Evolutionary conservation across 53 echinoderm and acorn worm genomes (phyloP), one percentile per base, ranked within the genome.

Genomic region (Echinarachnius parma): DNA sequence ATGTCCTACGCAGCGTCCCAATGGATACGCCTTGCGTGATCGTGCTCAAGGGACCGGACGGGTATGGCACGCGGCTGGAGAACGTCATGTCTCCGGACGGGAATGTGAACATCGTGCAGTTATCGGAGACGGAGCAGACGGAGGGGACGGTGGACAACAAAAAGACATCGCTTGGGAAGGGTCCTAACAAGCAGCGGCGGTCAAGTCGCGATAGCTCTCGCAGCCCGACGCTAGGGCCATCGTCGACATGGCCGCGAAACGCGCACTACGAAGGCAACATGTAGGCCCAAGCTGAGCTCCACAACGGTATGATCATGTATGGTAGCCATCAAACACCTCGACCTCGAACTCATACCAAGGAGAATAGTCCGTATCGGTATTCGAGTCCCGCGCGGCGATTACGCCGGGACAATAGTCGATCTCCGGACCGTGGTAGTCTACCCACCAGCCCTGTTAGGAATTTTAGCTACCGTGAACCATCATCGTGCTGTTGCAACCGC

Each of bases 21-120:
- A 87, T 91, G 87, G 96, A 90, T 45, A 84, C 96, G 3, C 87
- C 96, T 14, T 91, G 91, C 30, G 90, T 95, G 14, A 66, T 95
- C 9, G 96, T 95, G 5, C 70, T 95, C 60, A 75, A 90, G 23
- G 96, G 91, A 34, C 96, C 96, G 3, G 96, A 95, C 11, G 91
- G 91, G 1, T 95, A 83, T 35, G 81, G 80, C 24, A 91, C 96
- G 11, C 87, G 90, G 21, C 58, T 95, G 25, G 96, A 95, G 62
- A 95, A 82, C 31, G 69, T 95, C 32, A 71, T 87, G 75, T 83
- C 87, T 15, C 82, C 96, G 4, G 91, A 90, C 29, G 96, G 96
- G 14, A 18, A 78, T 9, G 87, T 95, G 14, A 81, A 87, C 42
- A 84, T 95, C 27, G 84, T 95, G 28, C 84, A 91, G 31, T 67